Evolutionary conservation across 2,888 invertebrate species (phyloP).

Genomic region (Tiliacea citrago): DNA sequence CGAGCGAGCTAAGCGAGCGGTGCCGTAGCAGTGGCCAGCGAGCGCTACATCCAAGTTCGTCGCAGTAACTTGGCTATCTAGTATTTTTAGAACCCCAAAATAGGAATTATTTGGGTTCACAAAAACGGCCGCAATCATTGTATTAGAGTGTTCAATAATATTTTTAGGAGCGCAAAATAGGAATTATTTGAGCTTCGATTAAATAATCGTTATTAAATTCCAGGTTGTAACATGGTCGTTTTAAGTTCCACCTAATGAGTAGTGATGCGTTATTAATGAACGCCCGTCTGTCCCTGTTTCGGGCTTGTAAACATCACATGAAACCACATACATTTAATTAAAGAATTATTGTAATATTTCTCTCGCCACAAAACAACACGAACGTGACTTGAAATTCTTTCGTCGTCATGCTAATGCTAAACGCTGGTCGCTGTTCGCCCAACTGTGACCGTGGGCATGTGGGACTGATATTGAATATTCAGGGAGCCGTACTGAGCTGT

Average conservation of each 20-base stretch:
- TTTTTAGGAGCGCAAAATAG: too few relatives aligned
- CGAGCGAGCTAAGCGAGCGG: too few relatives aligned
- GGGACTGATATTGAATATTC: slow-evolving; percentile 61
- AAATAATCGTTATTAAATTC: neutral
- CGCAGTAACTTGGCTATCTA: too few relatives aligned
- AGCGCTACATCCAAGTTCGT: too few relatives aligned
- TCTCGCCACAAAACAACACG: slow-evolving; percentile 20
- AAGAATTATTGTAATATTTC: slow-evolving; percentile 36
- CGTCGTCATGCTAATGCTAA: slow-evolving; percentile 38
- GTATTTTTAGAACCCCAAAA: too few relatives aligned
- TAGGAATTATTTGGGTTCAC: too few relatives aligned
- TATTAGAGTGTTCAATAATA: too few relatives aligned
- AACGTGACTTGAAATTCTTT: slow-evolving; percentile 48
- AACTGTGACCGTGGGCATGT: slow-evolving; percentile 52
- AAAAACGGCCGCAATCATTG: too few relatives aligned
- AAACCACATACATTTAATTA: slow-evolving; percentile 20
- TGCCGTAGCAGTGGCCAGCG: too few relatives aligned
- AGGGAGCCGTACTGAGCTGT: slow-evolving; percentile 23
- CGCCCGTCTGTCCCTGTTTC: neutral
- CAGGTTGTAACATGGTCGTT: neutral
- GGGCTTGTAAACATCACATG: neutral
- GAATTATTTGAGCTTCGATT: too few relatives aligned
- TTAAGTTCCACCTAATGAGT: neutral
- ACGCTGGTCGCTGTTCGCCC: slow-evolving; percentile 50
- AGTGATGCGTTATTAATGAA: neutral